Evolutionary conservation across 2,797 vertebrate genomes (phyloP).

Genomic region (Borostomias antarcticus): DNA sequence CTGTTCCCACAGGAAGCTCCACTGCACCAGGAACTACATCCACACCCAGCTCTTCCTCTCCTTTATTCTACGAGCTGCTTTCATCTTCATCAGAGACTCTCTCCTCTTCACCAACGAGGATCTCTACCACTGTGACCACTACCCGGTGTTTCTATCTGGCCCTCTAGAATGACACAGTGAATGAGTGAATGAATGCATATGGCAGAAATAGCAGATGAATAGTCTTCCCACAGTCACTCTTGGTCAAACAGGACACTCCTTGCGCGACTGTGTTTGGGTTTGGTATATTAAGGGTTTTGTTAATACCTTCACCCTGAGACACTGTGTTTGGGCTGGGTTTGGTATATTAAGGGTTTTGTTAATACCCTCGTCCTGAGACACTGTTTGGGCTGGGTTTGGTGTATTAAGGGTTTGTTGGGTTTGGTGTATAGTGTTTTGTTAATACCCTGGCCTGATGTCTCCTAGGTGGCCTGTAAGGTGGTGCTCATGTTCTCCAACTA

Average conservation of each 20-base stretch:
- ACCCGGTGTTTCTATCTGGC: constrained; percentile 72
- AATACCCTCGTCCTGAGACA: too few species aligned
- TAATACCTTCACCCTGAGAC: too few species aligned
- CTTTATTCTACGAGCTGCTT: constrained; percentile 89
- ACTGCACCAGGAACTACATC: constrained; percentile 92
- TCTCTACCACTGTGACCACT: constrained; percentile 80
- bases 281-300: too few species aligned
- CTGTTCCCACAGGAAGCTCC: constrained; percentile 82
- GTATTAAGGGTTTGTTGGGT: too few species aligned
- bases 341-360: too few species aligned
- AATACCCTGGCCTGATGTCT: not conserved
- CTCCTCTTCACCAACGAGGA: constrained; percentile 85
- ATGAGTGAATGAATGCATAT: not conserved
- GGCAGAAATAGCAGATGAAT: too few species aligned
- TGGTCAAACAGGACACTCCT: not conserved
- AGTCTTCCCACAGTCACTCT: not conserved
- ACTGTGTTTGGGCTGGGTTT: too few species aligned
- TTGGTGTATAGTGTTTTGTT: too few species aligned
- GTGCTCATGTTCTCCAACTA: constrained; percentile 91
- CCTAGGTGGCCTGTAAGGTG: constrained; percentile 87
- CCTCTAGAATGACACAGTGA: too few species aligned
- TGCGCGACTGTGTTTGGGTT: too few species aligned
- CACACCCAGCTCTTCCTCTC: constrained; percentile 95
- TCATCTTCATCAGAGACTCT: constrained; percentile 90
- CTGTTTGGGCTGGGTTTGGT: too few species aligned